Percentiles rank a stretch among this genome's conserved stretches.
These are phyloP conservation scores for Sialia sialis DNA, from an alignment of 2,113 vertebrate species.

Conservation along the genomic window DNA sequence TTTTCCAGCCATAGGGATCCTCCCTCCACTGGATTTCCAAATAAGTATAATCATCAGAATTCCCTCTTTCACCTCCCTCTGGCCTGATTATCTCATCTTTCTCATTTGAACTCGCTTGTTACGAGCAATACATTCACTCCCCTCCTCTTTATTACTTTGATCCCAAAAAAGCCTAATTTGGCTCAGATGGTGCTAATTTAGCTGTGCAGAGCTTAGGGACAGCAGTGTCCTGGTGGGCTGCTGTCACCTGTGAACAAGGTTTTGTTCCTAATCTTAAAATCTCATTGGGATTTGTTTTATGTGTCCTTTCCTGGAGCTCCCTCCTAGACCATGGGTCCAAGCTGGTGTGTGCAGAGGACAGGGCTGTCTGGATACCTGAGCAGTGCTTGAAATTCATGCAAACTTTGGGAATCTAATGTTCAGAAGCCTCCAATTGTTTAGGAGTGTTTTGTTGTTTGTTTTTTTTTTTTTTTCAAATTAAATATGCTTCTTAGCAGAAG, in stretches of 20 bases:
- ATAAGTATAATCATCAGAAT: conserved; percentile 44
- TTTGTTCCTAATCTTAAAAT: background rate
- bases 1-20: conserved; percentile 44
- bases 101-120: conserved; percentile 26
- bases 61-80: conserved; percentile 44
- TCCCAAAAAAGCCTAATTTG: background rate
- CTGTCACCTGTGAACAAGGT: background rate
- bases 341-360: background rate
- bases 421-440: background rate
- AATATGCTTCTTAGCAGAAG: background rate
- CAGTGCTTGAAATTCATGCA: background rate
- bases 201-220: background rate
- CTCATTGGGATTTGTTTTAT: background rate
- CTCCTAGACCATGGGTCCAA: fast-evolving
- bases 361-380: background rate
- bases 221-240: background rate
- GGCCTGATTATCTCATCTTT: conserved; percentile 41
- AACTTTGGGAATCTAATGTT: background rate
- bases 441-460: background rate
- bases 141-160: background rate
- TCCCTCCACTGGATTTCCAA: conserved; percentile 44
- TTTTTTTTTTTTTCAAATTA: background rate
- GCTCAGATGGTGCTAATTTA: background rate
- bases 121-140: background rate
- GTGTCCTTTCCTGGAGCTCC: background rate